A percentile compares a stretch with the other conserved stretches of the same genome.
Conservation (phyloP, 2,888 invertebrate species). For the Dynastes tityus region DNA sequence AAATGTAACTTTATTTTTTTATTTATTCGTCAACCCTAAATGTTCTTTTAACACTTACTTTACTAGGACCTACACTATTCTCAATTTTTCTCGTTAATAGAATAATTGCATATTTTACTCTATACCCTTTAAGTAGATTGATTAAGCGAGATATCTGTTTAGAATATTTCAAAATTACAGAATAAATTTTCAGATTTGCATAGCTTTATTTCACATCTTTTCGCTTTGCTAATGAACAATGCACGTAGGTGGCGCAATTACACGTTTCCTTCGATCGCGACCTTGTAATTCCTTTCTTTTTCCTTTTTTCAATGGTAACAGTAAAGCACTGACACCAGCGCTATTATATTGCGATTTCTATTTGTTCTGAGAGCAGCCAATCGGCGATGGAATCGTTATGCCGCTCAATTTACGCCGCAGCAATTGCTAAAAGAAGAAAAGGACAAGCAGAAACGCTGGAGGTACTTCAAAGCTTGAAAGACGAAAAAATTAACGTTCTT, state of each 20-base stretch:
- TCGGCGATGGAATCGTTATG: constrained; percentile 36
- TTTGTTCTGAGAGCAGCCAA: constrained; percentile 34
- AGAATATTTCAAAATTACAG: no score
- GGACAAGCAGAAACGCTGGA: constrained; percentile 6
- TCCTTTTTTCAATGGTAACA: constrained; percentile 17
- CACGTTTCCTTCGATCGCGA: not conserved
- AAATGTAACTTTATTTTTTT: no score
- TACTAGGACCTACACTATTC: no score
- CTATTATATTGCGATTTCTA: constrained; percentile 41
- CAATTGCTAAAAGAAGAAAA: constrained; percentile 12
- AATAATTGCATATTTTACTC: no score
- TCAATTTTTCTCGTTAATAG: no score
- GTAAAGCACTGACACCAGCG: constrained; percentile 30
- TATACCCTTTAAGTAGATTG: no score
- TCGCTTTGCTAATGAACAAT: not conserved
- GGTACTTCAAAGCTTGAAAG: constrained; percentile 39
- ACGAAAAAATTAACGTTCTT: constrained; percentile 46
- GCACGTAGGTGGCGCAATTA: constrained; percentile 8
- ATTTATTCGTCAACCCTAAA: no score
- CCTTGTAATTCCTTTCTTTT: constrained; percentile 13
- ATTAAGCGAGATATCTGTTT: no score
- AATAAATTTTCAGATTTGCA: no score
- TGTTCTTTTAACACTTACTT: no score
- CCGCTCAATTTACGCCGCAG: constrained; percentile 35
- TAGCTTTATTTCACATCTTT: not conserved